A percentile compares a stretch with the other conserved stretches of the same genome.
Conservation (phyloP, 2,888 invertebrate genomes). For the Blera fallax region DNA sequence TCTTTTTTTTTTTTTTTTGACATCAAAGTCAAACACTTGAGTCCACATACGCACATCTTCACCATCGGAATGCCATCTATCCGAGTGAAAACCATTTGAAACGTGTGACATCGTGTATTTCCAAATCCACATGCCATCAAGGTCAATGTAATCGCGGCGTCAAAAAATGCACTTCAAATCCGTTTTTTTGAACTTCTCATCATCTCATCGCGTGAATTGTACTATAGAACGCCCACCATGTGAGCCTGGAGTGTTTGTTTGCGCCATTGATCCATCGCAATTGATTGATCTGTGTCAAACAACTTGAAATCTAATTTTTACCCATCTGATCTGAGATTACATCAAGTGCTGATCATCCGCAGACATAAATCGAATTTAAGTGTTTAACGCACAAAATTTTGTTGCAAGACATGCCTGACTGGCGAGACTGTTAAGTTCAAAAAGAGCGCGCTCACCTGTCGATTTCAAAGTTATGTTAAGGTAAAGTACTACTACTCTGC, state of each 20-base stretch:
- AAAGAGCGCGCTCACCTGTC: background rate
- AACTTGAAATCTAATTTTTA: background rate
- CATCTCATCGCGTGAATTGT: background rate
- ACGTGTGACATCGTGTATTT: background rate
- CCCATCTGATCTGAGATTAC: background rate
- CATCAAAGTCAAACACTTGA: constrained; percentile 4
- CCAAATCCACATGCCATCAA: background rate
- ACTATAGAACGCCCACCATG: background rate
- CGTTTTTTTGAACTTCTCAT: background rate
- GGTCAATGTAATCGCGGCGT: constrained; percentile 1
- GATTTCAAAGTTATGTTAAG: background rate
- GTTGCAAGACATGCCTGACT: background rate
- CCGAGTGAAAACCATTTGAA: background rate
- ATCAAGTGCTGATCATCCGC: background rate
- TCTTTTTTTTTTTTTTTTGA: background rate
- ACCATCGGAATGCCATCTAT: background rate
- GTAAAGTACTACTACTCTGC: background rate
- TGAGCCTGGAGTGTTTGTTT: background rate
- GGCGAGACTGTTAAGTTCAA: background rate
- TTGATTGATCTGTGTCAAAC: background rate
- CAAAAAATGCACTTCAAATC: constrained; percentile 8
- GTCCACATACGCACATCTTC: background rate
- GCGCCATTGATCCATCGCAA: background rate
- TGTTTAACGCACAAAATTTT: background rate
- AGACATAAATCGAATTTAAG: background rate